Conservation (phyloP, 1,140 invertebrate species). For the Drosophila jambulina region DNA sequence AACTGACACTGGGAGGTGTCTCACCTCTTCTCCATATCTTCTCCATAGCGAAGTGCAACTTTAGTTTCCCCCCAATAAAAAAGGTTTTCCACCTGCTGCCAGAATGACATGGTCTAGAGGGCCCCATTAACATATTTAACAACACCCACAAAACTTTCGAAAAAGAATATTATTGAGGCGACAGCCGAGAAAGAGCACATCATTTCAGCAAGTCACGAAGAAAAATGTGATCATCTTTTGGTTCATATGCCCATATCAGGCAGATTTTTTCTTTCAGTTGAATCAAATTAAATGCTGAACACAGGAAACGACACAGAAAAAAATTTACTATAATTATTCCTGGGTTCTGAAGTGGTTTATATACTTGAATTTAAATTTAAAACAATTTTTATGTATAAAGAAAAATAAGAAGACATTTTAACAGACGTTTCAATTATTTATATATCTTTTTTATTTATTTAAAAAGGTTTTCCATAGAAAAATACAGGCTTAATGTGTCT, state of each 20-base stretch:
- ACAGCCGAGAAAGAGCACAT: not conserved
- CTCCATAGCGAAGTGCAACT: constrained; percentile 11
- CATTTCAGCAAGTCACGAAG: constrained; percentile 2
- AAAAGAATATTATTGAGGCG: constrained; percentile 9
- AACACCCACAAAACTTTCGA: constrained; percentile 53
- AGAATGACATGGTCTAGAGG: constrained; percentile 18
- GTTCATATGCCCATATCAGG: constrained; percentile 4
- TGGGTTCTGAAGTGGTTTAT: not conserved
- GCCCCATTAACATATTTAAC: constrained; percentile 54
- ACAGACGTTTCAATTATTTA: not conserved
- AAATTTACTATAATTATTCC: not conserved
- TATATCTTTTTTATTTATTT: not conserved
- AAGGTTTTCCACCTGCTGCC: constrained; percentile 23
- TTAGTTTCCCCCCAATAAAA: not conserved
- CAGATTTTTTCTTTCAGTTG: not conserved
- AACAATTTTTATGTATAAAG: not conserved
- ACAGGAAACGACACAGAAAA: not conserved
- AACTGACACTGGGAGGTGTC: constrained; percentile 8
- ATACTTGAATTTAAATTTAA: not conserved
- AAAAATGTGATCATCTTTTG: not conserved
- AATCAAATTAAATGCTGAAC: not conserved
- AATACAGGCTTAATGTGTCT: not conserved
- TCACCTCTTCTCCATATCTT: constrained; percentile 27
- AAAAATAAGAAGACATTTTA: not conserved
- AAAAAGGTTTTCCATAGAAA: not conserved